phyloP scores from a whole-genome alignment of 2,797 vertebrate genomes.

The Okamejei kenojei region DNA sequence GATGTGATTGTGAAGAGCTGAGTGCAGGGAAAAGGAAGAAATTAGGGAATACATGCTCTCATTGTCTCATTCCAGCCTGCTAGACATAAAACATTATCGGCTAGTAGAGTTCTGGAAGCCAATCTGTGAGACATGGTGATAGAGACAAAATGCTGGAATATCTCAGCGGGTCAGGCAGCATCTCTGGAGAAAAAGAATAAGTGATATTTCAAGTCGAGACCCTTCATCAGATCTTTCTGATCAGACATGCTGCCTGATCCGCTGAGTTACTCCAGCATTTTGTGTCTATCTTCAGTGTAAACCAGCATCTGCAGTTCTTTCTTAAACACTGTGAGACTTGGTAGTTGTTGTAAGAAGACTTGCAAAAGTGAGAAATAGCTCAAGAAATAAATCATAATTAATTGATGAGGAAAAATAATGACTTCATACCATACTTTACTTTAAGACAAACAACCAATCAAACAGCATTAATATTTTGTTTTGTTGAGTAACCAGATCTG shows the following conservation, averaged over 20 bases:
- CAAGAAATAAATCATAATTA: background rate
- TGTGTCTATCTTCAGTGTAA: too few relatives aligned
- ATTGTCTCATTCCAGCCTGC: too few relatives aligned
- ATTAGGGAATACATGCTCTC: background rate
- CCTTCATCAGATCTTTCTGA: too few relatives aligned
- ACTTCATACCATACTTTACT: background rate
- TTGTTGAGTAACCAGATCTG: background rate
- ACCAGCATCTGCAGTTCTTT: too few relatives aligned
- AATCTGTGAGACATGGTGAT: background rate
- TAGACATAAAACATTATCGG: background rate
- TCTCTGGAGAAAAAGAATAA: too few relatives aligned
- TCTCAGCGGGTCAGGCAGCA: too few relatives aligned
- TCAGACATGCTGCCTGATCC: too few relatives aligned
- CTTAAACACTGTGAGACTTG: background rate
- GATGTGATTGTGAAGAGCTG: background rate
- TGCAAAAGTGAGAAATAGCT: background rate
- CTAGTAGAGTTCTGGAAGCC: background rate
- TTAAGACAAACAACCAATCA: background rate
- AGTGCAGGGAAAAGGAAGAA: too few relatives aligned
- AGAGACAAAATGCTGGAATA: too few relatives aligned
- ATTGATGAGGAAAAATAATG: background rate
- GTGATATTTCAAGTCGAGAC: too few relatives aligned
- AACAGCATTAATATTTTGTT: background rate
- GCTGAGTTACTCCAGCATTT: too few relatives aligned
- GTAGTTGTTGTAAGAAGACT: background rate